These are phyloP conservation scores for Teleopsis dalmanni DNA, from an alignment of 1,140 invertebrate species.

Conservation along the genomic window DNA sequence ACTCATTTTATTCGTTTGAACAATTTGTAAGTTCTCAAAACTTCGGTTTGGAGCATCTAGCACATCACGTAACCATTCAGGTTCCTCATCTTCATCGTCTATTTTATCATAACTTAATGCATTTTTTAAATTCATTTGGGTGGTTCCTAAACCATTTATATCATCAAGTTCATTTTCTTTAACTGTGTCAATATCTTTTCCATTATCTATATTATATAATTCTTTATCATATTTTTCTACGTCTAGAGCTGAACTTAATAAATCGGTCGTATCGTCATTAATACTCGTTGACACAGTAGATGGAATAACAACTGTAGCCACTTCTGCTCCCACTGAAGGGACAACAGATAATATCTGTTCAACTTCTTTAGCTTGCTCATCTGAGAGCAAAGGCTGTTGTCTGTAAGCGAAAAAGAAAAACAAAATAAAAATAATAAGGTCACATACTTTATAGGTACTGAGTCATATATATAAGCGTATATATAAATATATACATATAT, in stretches of 20 bases:
- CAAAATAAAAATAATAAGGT: conserved; percentile 11
- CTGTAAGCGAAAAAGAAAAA: conserved; percentile 43
- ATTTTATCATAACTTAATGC: conserved; percentile 30
- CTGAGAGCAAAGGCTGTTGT: conserved; percentile 69
- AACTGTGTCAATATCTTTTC: background rate
- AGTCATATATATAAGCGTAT: background rate
- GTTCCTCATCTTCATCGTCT: conserved; percentile 48
- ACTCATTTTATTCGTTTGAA: no score
- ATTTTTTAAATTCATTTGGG: background rate
- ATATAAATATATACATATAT: background rate
- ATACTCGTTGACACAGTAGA: conserved; percentile 38
- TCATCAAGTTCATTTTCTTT: background rate
- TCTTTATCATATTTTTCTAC: conserved; percentile 34
- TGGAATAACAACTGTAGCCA: conserved; percentile 39
- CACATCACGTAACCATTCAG: conserved; percentile 52
- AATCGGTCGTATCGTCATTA: conserved; percentile 27
- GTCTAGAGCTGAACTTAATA: conserved; percentile 7
- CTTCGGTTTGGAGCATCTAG: conserved; percentile 48
- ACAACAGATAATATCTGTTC: conserved; percentile 63
- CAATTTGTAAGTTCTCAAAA: conserved; percentile 39
- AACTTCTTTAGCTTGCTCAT: conserved; percentile 80
- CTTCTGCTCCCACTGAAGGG: conserved; percentile 29
- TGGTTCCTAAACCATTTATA: background rate
- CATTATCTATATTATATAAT: conserved; percentile 17
- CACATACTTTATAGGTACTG: no score